Base-by-base conservation (phyloP, 2,888 invertebrate genomes). In the Acronicta alni region DNA sequence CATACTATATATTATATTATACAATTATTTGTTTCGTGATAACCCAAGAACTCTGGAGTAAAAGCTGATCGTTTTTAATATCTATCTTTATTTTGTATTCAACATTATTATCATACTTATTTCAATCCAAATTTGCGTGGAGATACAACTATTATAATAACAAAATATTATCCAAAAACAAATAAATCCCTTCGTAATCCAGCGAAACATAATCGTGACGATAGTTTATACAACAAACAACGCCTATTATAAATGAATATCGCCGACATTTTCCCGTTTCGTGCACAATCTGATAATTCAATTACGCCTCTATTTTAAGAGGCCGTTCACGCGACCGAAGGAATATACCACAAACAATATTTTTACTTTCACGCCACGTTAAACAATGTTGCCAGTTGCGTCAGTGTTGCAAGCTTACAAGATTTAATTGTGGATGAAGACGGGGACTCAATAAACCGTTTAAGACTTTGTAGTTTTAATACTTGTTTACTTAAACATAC, bases 211-310 rank as follows among this genome's bases (percentile, higher is more conserved):
- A 60, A 69, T 64, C 61, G 61, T 57, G 67, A 45, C 72, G 75
- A 77, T 72, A 68, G 75, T 65, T 62, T 67, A 74, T 56, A 75
- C 62, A 67, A 66, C 67, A 65, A 61, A 75, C 54, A 44, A 42
- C 71, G 48, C 44, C 52, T 65, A 71, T 67, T 68, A 69, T 66
- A 77, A 65, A 64, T 41, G 71, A 69, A 68, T 63, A 59, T 58
- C 64, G 61, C 53, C 63, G 52, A 64, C 64, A 72, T 73, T 70
- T 73, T 65, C 63, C 70, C 65, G 49, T 67, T 76, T 61, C 69
- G 76, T 77, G 78, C 62, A 60, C 63, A 66, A 72, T 71, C 77
- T 75, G 75, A 74, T 80, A 77, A 80, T 75, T 75, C 77, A 79
- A 80, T 80, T 80, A 79, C 67, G 58, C 64, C 68, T 70, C 51